A percentile compares a stretch with the other conserved stretches of the same genome.
phyloP scores from a whole-genome alignment of 30 jellyfish, hydroid and myxozoan species.

The Aurelia sp. region DNA sequence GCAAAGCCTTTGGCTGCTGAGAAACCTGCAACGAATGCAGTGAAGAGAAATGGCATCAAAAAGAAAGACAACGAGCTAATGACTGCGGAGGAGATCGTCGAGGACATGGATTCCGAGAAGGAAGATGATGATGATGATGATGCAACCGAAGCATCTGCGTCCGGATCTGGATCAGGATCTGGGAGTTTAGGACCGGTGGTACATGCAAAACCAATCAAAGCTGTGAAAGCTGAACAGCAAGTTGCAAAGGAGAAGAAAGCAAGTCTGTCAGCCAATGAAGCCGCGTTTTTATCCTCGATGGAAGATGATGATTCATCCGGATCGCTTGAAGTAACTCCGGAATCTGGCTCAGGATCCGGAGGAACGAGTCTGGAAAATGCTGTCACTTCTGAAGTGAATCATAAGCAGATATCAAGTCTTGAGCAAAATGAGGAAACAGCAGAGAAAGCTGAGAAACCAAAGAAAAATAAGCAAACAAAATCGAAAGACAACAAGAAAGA shows the following conservation, averaged over 20 bases:
- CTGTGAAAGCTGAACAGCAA: constrained; percentile 5
- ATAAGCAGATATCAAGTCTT: constrained; percentile 23
- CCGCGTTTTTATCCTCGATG: constrained; percentile 77
- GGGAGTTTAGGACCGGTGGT: constrained; percentile 28
- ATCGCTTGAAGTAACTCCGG: constrained; percentile 61
- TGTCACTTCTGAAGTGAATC: constrained; percentile 50
- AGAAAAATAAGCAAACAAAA: not conserved
- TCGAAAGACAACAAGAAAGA: not conserved
- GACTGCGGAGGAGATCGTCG: constrained; percentile 77
- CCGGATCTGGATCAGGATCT: constrained; percentile 87
- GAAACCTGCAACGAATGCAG: constrained; percentile 12
- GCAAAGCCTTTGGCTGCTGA: constrained; percentile 8
- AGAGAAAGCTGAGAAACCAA: not conserved
- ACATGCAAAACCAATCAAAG: not conserved
- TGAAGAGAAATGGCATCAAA: constrained; percentile 45
- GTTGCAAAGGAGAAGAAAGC: constrained; percentile 35
- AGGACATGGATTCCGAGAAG: constrained; percentile 74
- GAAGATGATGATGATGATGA: constrained; percentile 65
- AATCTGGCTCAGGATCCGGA: constrained; percentile 85
- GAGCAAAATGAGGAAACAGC: constrained; percentile 10
- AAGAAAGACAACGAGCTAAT: constrained; percentile 57
- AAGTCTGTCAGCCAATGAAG: constrained; percentile 73
- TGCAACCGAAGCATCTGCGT: constrained; percentile 58
- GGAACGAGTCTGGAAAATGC: constrained; percentile 54
- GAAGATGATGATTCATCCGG: constrained; percentile 62